These are phyloP conservation scores for Orthosia incerta DNA, from an alignment of 2,888 invertebrate species.

Conservation along the genomic window DNA sequence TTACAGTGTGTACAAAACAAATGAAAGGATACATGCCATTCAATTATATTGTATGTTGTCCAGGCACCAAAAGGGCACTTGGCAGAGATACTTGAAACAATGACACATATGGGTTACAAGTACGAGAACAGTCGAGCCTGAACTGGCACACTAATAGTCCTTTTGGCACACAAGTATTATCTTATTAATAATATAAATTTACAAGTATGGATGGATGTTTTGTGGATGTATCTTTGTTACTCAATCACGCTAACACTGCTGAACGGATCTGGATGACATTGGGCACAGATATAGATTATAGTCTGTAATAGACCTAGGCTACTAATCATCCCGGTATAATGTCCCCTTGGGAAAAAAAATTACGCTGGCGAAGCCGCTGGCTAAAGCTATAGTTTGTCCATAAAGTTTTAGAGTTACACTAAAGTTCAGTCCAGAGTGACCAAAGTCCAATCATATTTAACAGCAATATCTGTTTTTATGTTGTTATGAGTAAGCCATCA, in stretches of 20 bases:
- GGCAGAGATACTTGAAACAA: constrained; percentile 19
- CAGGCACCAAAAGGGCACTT: constrained; percentile 15
- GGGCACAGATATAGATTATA: too few relatives aligned
- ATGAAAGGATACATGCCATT: not conserved
- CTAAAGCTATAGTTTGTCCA: not conserved
- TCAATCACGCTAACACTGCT: too few relatives aligned
- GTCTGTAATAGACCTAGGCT: too few relatives aligned
- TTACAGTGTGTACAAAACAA: constrained; percentile 3
- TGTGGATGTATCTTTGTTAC: too few relatives aligned
- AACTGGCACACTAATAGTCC: not conserved
- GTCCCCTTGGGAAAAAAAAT: too few relatives aligned
- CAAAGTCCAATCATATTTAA: not conserved
- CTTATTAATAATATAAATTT: too few relatives aligned
- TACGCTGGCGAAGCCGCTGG: too few relatives aligned
- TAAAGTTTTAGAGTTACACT: not conserved
- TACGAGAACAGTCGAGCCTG: not conserved
- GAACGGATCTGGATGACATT: too few relatives aligned
- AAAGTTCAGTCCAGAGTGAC: not conserved
- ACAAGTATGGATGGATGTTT: too few relatives aligned
- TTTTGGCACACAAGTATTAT: not conserved
- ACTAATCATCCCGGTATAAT: too few relatives aligned
- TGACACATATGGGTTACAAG: constrained; percentile 24
- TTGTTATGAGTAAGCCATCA: too few relatives aligned
- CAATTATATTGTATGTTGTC: constrained; percentile 3
- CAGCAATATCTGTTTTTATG: too few relatives aligned